Conservation (phyloP, 2,113 vertebrate species). For the Engystomops pustulosus region DNA sequence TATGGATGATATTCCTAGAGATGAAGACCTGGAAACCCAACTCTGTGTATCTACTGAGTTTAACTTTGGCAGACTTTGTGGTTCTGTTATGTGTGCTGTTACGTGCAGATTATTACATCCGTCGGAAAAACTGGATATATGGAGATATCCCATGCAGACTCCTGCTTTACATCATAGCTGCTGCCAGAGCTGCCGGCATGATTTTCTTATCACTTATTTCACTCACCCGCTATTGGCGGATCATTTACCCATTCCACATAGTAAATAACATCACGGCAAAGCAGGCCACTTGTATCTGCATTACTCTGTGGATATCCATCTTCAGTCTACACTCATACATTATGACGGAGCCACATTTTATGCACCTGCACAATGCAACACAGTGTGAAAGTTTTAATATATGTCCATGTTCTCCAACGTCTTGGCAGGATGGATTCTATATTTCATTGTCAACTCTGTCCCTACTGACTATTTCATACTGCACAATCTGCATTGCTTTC, state of each 20-base stretch:
- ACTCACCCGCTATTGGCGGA: slow-evolving; percentile 77
- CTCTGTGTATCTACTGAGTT: slow-evolving; percentile 75
- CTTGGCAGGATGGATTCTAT: slow-evolving; percentile 77
- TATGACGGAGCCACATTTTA: slow-evolving; percentile 67
- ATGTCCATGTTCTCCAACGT: slow-evolving; percentile 69
- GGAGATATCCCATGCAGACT: slow-evolving; percentile 73
- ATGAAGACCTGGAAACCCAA: slow-evolving; percentile 76
- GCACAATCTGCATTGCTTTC: slow-evolving; percentile 72
- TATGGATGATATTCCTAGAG: slow-evolving; percentile 77
- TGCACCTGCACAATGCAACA: slow-evolving; percentile 64
- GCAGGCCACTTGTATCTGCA: slow-evolving; percentile 70
- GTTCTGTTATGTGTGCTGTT: slow-evolving; percentile 78
- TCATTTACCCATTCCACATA: slow-evolving; percentile 70
- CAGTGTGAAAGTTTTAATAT: slow-evolving; percentile 82
- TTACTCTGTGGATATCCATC: slow-evolving; percentile 71
- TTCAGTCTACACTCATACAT: slow-evolving; percentile 72
- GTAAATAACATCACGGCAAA: slow-evolving; percentile 70
- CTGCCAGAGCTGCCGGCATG: slow-evolving; percentile 75
- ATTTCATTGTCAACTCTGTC: slow-evolving; percentile 74
- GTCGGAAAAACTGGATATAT: slow-evolving; percentile 74
- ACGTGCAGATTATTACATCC: slow-evolving; percentile 77
- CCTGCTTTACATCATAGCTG: slow-evolving; percentile 74
- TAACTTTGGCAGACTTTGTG: slow-evolving; percentile 75
- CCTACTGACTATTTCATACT: slow-evolving; percentile 71
- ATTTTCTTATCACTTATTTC: slow-evolving; percentile 80